These are phyloP conservation scores for Teleopsis dalmanni DNA, from an alignment of 1,140 invertebrate genomes.

Conservation along the genomic window DNA sequence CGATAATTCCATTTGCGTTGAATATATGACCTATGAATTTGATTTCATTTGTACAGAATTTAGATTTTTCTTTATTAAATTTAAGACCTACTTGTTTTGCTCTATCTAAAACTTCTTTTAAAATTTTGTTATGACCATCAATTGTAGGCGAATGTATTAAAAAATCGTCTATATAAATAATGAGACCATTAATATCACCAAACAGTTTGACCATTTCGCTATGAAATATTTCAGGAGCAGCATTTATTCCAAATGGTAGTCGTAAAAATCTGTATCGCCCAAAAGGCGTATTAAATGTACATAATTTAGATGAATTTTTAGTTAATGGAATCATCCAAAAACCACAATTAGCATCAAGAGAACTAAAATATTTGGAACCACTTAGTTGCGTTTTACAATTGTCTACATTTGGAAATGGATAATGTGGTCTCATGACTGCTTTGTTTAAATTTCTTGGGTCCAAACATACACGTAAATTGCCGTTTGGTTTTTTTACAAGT, in stretches of 20 bases:
- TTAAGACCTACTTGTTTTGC: constrained; percentile 8
- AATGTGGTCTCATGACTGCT: no score
- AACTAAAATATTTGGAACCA: constrained; percentile 38
- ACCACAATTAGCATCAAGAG: constrained; percentile 41
- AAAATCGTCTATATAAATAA: constrained; percentile 40
- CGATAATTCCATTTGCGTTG: constrained; percentile 16
- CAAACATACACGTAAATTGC: constrained; percentile 42
- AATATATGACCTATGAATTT: constrained; percentile 14
- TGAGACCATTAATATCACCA: constrained; percentile 31
- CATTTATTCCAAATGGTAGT: constrained; percentile 44
- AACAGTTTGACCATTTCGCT: constrained; percentile 28
- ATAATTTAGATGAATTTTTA: constrained; percentile 34
- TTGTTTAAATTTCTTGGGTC: constrained; percentile 47
- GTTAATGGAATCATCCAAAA: constrained; percentile 45
- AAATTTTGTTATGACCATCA: constrained; percentile 15
- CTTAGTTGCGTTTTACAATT: constrained; percentile 33
- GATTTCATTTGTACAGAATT: constrained; percentile 24
- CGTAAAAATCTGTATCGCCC: constrained; percentile 30
- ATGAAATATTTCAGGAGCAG: constrained; percentile 41
- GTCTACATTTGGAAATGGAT: constrained; percentile 40
- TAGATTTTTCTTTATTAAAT: constrained; percentile 14
- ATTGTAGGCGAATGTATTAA: no score
- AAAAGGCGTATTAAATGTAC: constrained; percentile 46
- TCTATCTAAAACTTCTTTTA: constrained; percentile 27
- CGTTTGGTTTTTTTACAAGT: constrained; percentile 30